phyloP scores from a whole-genome alignment of 1,140 invertebrate species.

The Lethrus apterus region DNA sequence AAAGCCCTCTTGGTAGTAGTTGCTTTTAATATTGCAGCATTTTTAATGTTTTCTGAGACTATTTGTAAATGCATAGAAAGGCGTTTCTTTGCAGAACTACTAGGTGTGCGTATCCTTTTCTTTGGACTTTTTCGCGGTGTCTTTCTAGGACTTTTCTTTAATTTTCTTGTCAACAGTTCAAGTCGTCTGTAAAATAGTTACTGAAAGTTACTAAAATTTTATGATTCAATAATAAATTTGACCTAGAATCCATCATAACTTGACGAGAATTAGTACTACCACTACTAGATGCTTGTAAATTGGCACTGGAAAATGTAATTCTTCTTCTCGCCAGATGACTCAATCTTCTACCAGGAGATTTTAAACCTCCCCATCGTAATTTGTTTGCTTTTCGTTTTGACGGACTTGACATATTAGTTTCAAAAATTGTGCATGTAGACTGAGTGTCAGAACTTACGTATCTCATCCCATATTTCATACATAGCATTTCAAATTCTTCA shows the following conservation, averaged over 20 bases:
- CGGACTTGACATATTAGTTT: slow-evolving; percentile 48
- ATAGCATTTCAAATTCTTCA: slow-evolving; percentile 55
- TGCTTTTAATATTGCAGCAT: slow-evolving; percentile 26
- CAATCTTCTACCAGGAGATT: slow-evolving; percentile 58
- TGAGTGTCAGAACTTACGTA: slow-evolving; percentile 59
- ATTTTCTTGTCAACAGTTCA: slow-evolving; percentile 34
- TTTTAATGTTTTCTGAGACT: slow-evolving; percentile 22
- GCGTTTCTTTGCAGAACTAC: slow-evolving; percentile 45
- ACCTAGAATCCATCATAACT: slow-evolving; percentile 38
- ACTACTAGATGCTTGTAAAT: slow-evolving; percentile 28
- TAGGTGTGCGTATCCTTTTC: slow-evolving; percentile 34
- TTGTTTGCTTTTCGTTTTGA: slow-evolving; percentile 47
- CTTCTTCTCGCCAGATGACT: slow-evolving; percentile 57
- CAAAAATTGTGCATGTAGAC: slow-evolving; percentile 53
- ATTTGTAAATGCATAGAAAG: slow-evolving; percentile 41
- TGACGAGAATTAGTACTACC: slow-evolving; percentile 31
- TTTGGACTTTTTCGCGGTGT: slow-evolving; percentile 36
- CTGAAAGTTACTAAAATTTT: background rate
- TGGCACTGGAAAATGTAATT: slow-evolving; percentile 55
- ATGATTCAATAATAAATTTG: slow-evolving; percentile 17
- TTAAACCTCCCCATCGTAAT: slow-evolving; percentile 46
- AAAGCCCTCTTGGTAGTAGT: slow-evolving; percentile 52
- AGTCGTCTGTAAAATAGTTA: slow-evolving; percentile 29
- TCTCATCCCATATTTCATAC: slow-evolving; percentile 51
- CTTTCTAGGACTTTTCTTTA: slow-evolving; percentile 41